Percentiles rank a stretch among this genome's conserved stretches.
Conservation (phyloP, 2,113 vertebrate species). For the Panthera uncia region DNA sequence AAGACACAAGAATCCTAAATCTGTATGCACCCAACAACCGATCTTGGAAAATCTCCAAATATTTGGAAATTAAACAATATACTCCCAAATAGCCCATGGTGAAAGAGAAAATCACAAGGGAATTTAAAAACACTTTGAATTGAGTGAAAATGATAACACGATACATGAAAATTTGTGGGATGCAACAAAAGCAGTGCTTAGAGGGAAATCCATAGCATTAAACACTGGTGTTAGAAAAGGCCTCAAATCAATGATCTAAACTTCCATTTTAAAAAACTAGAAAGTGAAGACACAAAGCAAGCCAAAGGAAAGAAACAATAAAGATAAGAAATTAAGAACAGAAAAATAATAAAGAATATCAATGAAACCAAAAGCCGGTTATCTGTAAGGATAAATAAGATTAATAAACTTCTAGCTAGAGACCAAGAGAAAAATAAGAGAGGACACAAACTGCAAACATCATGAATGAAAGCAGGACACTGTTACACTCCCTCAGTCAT, state of each 20-base stretch:
- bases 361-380: neutral
- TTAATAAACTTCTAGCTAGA: neutral
- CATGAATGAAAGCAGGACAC: neutral
- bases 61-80: neutral
- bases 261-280: neutral
- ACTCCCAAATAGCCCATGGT: neutral
- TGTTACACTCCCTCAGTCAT: neutral
- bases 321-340: neutral
- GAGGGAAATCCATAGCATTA: neutral
- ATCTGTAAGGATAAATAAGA: neutral
- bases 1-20: neutral
- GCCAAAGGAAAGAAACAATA: neutral
- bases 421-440: neutral
- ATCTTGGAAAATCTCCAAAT: neutral
- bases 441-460: neutral
- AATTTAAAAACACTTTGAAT: constrained; percentile 16
- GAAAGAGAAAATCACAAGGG: neutral
- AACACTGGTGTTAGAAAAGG: neutral
- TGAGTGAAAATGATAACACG: neutral
- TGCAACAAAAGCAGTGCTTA: neutral
- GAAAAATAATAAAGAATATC: neutral
- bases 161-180: neutral
- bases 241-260: neutral
- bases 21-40: neutral
- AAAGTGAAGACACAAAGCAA: neutral